Percentiles rank a stretch among this genome's conserved stretches.
phyloP scores from a whole-genome alignment of 2,888 invertebrate genomes.

The Epirrhoe alternata region DNA sequence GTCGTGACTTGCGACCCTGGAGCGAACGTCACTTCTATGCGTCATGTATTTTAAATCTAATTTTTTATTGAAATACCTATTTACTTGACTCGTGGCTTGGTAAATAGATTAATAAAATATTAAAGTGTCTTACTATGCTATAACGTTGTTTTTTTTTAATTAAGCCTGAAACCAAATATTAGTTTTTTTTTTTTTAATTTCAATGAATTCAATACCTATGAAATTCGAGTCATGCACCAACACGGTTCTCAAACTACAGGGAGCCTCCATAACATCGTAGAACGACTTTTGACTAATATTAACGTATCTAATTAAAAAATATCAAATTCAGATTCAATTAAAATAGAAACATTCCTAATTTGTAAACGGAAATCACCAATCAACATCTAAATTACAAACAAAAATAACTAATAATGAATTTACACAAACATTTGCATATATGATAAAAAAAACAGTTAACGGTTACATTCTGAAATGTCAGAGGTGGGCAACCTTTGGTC shows the following conservation, averaged over 20 bases:
- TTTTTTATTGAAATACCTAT: conserved; percentile 4
- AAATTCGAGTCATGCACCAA: conserved; percentile 1
- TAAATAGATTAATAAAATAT: background rate
- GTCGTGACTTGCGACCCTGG: conserved; percentile 49
- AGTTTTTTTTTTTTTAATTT: too few species aligned
- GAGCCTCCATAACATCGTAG: background rate
- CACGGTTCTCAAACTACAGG: background rate
- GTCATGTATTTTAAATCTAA: conserved; percentile 18
- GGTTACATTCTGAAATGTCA: conserved; percentile 62
- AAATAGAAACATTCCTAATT: conserved; percentile 1
- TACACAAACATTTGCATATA: conserved; percentile 38
- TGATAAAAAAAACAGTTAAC: conserved; percentile 47
- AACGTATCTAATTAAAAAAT: background rate
- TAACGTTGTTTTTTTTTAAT: too few species aligned
- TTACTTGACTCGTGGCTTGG: conserved; percentile 7
- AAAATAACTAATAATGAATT: conserved; percentile 20
- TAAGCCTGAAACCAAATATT: too few species aligned
- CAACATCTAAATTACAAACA: conserved; percentile 31
- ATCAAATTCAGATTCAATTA: background rate
- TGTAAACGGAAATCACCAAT: conserved; percentile 9
- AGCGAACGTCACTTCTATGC: conserved; percentile 39
- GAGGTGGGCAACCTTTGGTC: conserved; percentile 68
- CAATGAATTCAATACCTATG: background rate
- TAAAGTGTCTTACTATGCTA: background rate
- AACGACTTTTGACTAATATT: background rate